Conservation (phyloP, 2,113 vertebrate species). For the Eulacestoma nigropectus region DNA sequence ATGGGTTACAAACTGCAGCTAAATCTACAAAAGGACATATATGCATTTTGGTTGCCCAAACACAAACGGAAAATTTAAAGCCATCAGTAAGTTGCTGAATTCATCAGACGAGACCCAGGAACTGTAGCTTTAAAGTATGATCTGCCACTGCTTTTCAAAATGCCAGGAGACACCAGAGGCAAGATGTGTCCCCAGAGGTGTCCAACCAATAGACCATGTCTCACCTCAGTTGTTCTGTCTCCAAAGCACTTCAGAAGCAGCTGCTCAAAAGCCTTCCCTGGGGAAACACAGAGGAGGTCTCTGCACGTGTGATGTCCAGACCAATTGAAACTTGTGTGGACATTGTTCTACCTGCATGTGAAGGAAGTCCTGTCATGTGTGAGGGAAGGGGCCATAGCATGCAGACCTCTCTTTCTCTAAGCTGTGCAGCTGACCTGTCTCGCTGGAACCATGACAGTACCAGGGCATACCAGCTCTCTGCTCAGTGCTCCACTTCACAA, state of each 20-base stretch:
- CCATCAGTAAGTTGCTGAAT: not conserved
- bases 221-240: not conserved
- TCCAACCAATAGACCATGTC: not conserved
- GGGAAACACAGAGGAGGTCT: not conserved
- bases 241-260: not conserved
- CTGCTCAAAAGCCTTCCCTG: not conserved
- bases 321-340: no score
- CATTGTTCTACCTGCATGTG: not conserved
- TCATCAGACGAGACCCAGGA: not conserved
- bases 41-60: not conserved
- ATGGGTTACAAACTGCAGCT: not conserved
- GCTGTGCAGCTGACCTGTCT: not conserved
- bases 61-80: not conserved
- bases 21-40: not conserved
- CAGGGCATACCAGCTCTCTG: not conserved
- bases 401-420: not conserved
- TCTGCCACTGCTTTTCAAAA: not conserved
- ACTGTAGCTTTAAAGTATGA: not conserved
- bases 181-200: not conserved
- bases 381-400: not conserved
- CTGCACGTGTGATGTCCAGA: not conserved
- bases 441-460: not conserved
- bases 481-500: not conserved
- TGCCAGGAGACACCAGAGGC: not conserved
- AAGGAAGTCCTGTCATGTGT: not conserved